phyloP scores from a whole-genome alignment of 2,888 invertebrate genomes.

The Ditula angustiorana region DNA sequence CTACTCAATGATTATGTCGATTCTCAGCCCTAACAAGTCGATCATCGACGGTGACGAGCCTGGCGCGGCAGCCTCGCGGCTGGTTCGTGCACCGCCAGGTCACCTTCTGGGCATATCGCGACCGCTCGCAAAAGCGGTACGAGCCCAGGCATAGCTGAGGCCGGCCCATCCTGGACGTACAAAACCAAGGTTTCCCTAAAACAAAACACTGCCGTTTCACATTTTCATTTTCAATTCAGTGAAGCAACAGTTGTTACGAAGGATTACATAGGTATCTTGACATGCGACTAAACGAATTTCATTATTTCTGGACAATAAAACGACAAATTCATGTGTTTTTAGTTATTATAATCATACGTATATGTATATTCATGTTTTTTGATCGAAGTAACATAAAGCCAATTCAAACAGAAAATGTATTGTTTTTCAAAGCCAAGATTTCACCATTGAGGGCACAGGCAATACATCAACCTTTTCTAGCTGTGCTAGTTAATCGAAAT shows the following conservation, averaged over 20 bases:
- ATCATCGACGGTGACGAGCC: conserved; percentile 48
- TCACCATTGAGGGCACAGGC: too few species aligned
- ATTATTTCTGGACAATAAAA: too few species aligned
- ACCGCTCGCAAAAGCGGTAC: conserved; percentile 46
- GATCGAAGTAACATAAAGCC: too few species aligned
- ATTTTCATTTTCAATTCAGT: neutral
- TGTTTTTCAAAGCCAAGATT: too few species aligned
- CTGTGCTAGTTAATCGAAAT: too few species aligned
- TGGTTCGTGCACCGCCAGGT: conserved; percentile 53
- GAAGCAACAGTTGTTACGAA: neutral
- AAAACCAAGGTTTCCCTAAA: conserved; percentile 33
- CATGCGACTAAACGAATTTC: neutral
- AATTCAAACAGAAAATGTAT: too few species aligned
- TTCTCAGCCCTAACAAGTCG: conserved; percentile 43
- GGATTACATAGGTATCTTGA: neutral
- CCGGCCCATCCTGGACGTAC: conserved; percentile 47
- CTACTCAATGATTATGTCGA: conserved; percentile 48
- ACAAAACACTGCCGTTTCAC: neutral
- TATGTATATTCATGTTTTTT: too few species aligned
- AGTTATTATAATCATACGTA: too few species aligned
- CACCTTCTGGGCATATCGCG: conserved; percentile 35
- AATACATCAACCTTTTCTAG: too few species aligned
- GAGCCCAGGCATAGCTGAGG: conserved; percentile 49
- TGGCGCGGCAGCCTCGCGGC: conserved; percentile 50
- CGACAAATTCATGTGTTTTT: too few species aligned